Conservation (phyloP, 2,888 invertebrate species). For the Stomorhina lunata region DNA sequence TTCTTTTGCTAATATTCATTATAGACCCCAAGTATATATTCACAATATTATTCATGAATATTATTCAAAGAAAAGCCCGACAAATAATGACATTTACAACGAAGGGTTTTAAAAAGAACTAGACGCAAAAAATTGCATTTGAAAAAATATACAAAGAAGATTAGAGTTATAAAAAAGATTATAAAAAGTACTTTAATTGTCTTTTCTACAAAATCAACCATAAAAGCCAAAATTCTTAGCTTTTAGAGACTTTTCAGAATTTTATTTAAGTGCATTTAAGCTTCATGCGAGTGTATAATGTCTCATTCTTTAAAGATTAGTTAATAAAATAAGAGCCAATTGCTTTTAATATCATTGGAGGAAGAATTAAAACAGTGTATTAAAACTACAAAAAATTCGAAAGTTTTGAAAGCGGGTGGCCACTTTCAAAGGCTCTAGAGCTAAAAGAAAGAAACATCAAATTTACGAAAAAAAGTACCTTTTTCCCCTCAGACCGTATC, state of each 20-base stretch:
- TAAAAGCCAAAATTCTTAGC: slow-evolving; percentile 11
- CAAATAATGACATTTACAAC: background rate
- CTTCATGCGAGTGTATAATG: background rate
- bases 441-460: too few species aligned
- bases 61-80: background rate
- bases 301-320: background rate
- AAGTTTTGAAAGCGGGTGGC: background rate
- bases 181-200: slow-evolving; percentile 35
- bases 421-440: too few species aligned
- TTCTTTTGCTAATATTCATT: slow-evolving; percentile 6
- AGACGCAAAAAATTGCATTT: slow-evolving; percentile 23
- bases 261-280: background rate
- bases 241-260: background rate
- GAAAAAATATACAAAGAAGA: slow-evolving; percentile 8
- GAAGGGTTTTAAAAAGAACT: slow-evolving; percentile 12
- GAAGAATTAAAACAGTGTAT: background rate
- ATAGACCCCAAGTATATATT: too few species aligned
- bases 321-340: background rate
- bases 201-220: slow-evolving; percentile 26
- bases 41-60: background rate
- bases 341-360: background rate
- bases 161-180: slow-evolving; percentile 28
- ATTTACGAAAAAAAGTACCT: too few species aligned
- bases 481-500: too few species aligned
- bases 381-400: too few species aligned